phyloP scores from a whole-genome alignment of 2,113 vertebrate species.

The Cyanoliseus patagonus region DNA sequence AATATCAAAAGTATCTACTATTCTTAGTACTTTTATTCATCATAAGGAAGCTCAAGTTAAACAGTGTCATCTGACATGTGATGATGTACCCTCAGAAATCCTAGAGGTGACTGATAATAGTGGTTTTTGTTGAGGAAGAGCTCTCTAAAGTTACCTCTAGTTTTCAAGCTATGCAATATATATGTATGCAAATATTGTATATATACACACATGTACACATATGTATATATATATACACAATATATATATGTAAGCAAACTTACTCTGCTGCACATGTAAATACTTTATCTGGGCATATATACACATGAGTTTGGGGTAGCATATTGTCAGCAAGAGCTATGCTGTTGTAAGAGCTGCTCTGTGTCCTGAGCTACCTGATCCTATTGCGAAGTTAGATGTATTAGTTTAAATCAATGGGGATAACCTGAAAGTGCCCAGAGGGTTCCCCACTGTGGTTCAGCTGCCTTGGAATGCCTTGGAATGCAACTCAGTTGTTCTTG shows the following conservation, averaged over 20 bases:
- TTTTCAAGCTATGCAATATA: background rate
- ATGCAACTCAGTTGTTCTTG: background rate
- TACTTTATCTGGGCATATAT: background rate
- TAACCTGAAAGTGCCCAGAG: background rate
- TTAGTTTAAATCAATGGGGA: background rate
- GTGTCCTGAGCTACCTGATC: background rate
- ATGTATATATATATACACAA: too few relatives aligned
- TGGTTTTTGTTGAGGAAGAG: background rate
- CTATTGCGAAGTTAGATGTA: rapidly evolving
- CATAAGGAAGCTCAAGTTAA: background rate
- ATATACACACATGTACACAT: too few relatives aligned
- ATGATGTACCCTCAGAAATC: background rate
- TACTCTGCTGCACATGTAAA: background rate
- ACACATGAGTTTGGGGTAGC: background rate
- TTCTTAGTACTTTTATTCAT: background rate
- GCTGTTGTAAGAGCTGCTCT: background rate
- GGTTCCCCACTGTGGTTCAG: background rate
- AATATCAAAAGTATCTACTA: background rate
- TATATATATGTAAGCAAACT: background rate
- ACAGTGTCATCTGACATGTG: background rate
- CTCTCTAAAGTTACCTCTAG: background rate
- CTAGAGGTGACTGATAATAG: background rate
- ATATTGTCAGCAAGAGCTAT: background rate
- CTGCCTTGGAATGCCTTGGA: background rate
- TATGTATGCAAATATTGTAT: too few relatives aligned